phyloP scores from a whole-genome alignment of 2,797 vertebrate species.

The Xenopus petersii region DNA sequence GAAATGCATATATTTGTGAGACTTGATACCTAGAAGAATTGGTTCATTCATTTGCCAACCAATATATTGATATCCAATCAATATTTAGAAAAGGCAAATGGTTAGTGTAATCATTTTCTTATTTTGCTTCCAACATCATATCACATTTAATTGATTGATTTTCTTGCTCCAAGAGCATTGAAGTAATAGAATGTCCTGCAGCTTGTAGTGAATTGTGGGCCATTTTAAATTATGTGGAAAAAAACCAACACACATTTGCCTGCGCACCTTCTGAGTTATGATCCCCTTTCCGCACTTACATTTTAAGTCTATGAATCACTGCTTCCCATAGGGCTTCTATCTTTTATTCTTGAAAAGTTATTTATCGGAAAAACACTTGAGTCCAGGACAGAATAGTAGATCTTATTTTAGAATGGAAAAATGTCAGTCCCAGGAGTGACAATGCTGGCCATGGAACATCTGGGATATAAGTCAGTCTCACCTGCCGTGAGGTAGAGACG shows the following conservation, averaged over 20 bases:
- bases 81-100: background rate
- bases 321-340: slow-evolving; percentile 35
- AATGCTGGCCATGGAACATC: slow-evolving; percentile 9
- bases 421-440: background rate
- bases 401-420: slow-evolving; percentile 15
- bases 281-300: slow-evolving; percentile 37
- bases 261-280: slow-evolving; percentile 50
- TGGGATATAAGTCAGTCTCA: background rate
- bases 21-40: too few relatives aligned
- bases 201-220: slow-evolving; percentile 52
- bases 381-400: background rate
- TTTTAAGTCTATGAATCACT: slow-evolving; percentile 47
- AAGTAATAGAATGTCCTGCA: slow-evolving; percentile 49
- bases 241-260: slow-evolving; percentile 32
- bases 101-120: background rate
- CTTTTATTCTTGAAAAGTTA: slow-evolving; percentile 12
- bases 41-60: too few relatives aligned
- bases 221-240: slow-evolving; percentile 51
- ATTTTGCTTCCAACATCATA: slow-evolving; percentile 39
- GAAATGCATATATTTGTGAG: too few relatives aligned
- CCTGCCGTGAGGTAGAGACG: slow-evolving; percentile 1
- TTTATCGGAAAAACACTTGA: slow-evolving; percentile 13
- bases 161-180: slow-evolving; percentile 44
- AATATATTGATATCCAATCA: too few relatives aligned
- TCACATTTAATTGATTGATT: slow-evolving; percentile 44